Base-by-base conservation (phyloP, 2,113 vertebrate species). In the Abramis brama region DNA sequence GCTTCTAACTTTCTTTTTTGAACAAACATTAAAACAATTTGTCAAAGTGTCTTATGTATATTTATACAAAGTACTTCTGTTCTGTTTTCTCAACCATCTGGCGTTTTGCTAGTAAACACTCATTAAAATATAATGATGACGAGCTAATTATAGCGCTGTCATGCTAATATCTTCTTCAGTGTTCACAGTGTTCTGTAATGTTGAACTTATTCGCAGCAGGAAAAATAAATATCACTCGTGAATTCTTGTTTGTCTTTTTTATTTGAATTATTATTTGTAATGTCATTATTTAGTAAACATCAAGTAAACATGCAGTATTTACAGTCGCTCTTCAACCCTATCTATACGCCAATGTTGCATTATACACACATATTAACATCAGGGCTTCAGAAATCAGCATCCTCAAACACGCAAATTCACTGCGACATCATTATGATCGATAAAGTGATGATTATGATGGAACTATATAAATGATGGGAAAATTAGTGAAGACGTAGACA, bases 271-370 rank as follows among this genome's bases (percentile, higher is more conserved):
- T 84, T 33, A 59, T 11, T 10, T 11, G 25, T 60, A 59, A 1
- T 11, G 55, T 43, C 4, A 8, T 62, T 39, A 62, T 73, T 6
- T 60, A 60, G 43, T 68, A 64, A 21, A 88, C 87, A 88, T 86
- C 74, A 57, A 88, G 87, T 79, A 79, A 88, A 74, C 87, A 86
- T 88, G 87, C 84, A 83, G 36, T 62, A 83, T 79, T 85, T 88
- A 88, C 84, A 88, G 39, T 83, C 47, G 17, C 60, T 79, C 52
- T 50, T 60, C 45, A 55, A 15, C 33, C 11, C 8, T 64, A 8
- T 36, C 60, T 17, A 23, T 77, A 62, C 43, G 55, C 55, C 27
- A 60, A 43, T 60, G 62, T 81, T 47, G 76, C 59, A 82, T 60
- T 73, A 87, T 36, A 75, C 86, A 68, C 68, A 73, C 33, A 85